Conservation (phyloP, 53 echinoderm and acorn worm genomes). For the Actinopyga echinites region DNA sequence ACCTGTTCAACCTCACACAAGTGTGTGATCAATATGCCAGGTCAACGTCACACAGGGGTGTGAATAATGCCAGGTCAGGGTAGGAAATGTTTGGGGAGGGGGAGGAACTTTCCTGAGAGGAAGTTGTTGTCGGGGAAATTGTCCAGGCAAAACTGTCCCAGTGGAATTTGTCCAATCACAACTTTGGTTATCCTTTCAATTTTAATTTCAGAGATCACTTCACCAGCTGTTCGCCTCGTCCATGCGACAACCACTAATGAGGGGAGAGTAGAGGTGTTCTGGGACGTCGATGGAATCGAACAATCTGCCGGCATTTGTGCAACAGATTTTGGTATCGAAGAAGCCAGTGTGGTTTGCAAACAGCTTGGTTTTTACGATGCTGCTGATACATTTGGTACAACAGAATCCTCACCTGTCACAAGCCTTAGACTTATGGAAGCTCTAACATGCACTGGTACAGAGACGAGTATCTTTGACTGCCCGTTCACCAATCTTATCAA, state of each 20-base stretch:
- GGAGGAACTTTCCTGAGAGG: too few relatives aligned
- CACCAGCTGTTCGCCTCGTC: background rate
- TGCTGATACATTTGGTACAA: too few relatives aligned
- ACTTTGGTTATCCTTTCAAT: background rate
- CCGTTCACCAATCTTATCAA: background rate
- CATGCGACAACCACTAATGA: background rate
- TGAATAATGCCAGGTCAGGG: too few relatives aligned
- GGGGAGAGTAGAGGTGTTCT: background rate
- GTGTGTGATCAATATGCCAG: background rate
- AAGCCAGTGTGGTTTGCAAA: slow-evolving; percentile 1
- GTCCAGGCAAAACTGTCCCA: too few relatives aligned
- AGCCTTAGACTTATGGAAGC: too few relatives aligned
- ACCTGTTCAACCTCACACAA: background rate
- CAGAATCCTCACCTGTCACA: too few relatives aligned
- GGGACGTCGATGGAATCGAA: slow-evolving; percentile 4
- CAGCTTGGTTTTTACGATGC: slow-evolving; percentile 18
- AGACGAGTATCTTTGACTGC: slow-evolving; percentile 1
- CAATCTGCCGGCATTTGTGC: background rate
- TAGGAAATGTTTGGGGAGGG: too few relatives aligned
- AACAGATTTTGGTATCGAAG: background rate
- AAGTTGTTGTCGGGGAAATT: too few relatives aligned
- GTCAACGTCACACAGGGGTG: background rate
- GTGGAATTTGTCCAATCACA: too few relatives aligned
- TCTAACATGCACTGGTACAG: background rate
- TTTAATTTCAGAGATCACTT: background rate